Evolutionary conservation across 2,797 vertebrate genomes (phyloP).

Genomic region (Gambelia wislizenii): DNA sequence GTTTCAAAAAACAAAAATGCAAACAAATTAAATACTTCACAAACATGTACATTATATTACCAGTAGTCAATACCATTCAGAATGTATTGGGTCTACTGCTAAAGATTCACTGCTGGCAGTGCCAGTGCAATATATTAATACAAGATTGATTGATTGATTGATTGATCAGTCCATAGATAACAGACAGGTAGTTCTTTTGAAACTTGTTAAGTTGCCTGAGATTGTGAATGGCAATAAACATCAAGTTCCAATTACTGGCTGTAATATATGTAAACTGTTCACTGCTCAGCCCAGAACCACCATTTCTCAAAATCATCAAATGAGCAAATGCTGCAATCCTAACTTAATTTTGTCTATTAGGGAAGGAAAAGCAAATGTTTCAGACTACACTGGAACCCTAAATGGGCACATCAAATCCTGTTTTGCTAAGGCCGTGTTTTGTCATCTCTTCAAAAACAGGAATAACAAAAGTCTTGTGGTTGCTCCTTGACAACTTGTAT

Average conservation of each 20-base stretch:
- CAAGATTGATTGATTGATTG: no score
- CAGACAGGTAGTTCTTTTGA: no score
- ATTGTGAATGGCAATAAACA: no score
- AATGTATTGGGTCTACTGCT: not conserved
- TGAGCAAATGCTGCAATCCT: constrained; percentile 47
- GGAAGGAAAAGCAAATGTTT: constrained; percentile 28
- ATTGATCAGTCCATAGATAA: no score
- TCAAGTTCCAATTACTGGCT: no score
- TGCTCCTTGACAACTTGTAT: not conserved
- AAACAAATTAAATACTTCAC: not conserved
- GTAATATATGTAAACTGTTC: not conserved
- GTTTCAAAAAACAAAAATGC: no score
- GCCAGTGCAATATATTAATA: no score
- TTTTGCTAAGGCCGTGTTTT: not conserved
- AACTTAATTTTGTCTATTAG: not conserved
- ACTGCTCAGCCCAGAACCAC: constrained; percentile 43
- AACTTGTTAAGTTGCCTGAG: no score
- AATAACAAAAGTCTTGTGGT: not conserved
- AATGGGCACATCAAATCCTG: constrained; percentile 3
- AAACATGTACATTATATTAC: not conserved
- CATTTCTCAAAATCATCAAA: constrained; percentile 44
- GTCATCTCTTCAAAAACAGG: constrained; percentile 3
- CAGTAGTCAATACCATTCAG: not conserved
- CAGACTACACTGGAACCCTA: constrained; percentile 11
- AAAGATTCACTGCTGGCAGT: no score